Conservation (phyloP, 2,113 vertebrate genomes). For the Geococcyx californianus region DNA sequence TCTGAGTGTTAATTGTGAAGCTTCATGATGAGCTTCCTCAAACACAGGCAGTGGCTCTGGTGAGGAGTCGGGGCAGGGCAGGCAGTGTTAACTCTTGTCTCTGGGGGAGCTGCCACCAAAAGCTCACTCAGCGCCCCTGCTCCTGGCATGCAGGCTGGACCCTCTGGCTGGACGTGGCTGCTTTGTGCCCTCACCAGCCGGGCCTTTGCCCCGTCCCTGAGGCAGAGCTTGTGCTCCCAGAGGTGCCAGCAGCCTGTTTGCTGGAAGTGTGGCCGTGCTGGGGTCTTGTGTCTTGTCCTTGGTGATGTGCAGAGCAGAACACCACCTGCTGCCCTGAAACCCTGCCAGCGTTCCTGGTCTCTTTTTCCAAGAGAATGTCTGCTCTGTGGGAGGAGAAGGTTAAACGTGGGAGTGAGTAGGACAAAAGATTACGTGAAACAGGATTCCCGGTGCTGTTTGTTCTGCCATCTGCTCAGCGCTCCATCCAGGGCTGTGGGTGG, state of each 20-base stretch:
- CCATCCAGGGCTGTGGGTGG: background rate
- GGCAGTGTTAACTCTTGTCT: background rate
- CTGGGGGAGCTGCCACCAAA: background rate
- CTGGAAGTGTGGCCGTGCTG: background rate
- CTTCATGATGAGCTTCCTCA: background rate
- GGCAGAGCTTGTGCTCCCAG: background rate
- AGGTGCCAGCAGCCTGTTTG: background rate
- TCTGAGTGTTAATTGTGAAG: background rate
- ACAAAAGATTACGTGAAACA: conserved; percentile 28
- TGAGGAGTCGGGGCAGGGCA: background rate
- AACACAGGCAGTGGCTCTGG: background rate
- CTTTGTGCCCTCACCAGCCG: background rate
- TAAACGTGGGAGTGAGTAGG: conserved; percentile 1
- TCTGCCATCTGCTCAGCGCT: conserved; percentile 45
- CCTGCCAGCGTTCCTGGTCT: background rate
- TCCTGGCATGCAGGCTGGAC: background rate
- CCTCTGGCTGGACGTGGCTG: accelerated
- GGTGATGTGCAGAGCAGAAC: background rate
- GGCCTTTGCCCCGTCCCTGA: background rate
- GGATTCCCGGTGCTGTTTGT: background rate
- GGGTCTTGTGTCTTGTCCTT: background rate
- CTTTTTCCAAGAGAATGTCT: background rate
- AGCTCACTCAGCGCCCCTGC: background rate
- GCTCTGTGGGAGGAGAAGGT: conserved; percentile 29
- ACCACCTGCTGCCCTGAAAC: background rate